These are phyloP conservation scores for Brachyptera risi DNA, from an alignment of 2,888 invertebrate genomes.

Conservation along the genomic window DNA sequence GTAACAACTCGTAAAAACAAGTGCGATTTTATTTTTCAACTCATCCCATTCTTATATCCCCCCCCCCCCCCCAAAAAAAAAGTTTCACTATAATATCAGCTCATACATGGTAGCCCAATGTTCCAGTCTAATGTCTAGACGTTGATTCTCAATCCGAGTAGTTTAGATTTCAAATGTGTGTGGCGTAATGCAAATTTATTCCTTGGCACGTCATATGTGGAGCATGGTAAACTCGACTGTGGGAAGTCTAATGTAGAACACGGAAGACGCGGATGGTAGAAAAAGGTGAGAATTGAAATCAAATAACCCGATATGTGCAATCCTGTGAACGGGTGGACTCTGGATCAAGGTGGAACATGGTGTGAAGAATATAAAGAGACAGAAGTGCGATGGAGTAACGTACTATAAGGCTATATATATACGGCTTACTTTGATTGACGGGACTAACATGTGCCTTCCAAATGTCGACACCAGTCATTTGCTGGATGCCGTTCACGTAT, in stretches of 20 bases:
- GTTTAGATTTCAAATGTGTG: neutral
- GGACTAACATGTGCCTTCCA: no score
- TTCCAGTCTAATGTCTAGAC: no score
- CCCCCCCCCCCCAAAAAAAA: no score
- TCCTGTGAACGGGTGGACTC: neutral
- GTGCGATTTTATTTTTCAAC: no score
- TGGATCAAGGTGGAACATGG: neutral
- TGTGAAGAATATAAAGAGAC: neutral
- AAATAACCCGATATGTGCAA: slow-evolving; percentile 15
- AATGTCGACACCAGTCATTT: neutral
- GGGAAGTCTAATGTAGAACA: neutral
- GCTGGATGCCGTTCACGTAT: neutral
- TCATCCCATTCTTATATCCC: no score
- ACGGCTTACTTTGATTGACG: no score
- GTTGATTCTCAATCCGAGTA: neutral
- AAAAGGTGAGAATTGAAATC: slow-evolving; percentile 15
- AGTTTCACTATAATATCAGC: no score
- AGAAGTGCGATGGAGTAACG: no score
- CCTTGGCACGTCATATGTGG: slow-evolving; percentile 10
- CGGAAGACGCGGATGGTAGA: neutral
- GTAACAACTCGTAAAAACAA: no score
- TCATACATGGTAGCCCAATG: no score
- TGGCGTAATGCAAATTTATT: slow-evolving; percentile 16
- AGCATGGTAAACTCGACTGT: neutral
- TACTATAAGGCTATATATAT: no score